Percentiles rank a stretch among this genome's conserved stretches.
These are phyloP conservation scores for Drosophila prosaltans DNA, from an alignment of 1,140 invertebrate genomes.

Conservation along the genomic window DNA sequence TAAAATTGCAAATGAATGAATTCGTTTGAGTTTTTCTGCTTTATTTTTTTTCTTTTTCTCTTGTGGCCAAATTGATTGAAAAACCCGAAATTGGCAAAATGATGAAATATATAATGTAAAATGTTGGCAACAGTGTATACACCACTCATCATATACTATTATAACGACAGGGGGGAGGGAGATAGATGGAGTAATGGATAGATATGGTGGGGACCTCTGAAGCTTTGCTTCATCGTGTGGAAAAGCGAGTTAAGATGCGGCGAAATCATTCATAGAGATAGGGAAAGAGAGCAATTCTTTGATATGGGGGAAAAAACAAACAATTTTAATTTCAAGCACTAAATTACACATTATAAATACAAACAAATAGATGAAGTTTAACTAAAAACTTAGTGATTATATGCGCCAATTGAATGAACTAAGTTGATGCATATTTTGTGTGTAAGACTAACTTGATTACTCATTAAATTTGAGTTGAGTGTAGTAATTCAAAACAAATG, in stretches of 20 bases:
- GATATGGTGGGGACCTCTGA: background rate
- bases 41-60: slow-evolving; percentile 24
- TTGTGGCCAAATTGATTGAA: slow-evolving; percentile 71
- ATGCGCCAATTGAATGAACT: too few species aligned
- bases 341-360: background rate
- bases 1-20: slow-evolving; percentile 71
- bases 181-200: background rate
- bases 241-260: slow-evolving; percentile 15
- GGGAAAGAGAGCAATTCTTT: background rate
- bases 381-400: background rate
- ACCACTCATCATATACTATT: background rate
- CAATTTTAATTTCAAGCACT: background rate
- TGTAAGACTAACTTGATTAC: too few species aligned
- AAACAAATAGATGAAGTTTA: background rate
- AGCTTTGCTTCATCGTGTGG: slow-evolving; percentile 9
- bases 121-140: slow-evolving; percentile 2
- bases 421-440: too few species aligned
- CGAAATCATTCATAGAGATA: background rate
- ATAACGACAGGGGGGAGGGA: too few species aligned
- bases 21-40: slow-evolving; percentile 11
- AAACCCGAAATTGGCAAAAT: slow-evolving; percentile 67
- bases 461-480: too few species aligned
- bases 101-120: slow-evolving; percentile 44
- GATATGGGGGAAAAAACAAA: background rate
- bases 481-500: too few species aligned